A percentile compares a stretch with the other conserved stretches of the same genome.
Evolutionary conservation across 1,140 invertebrate species (phyloP).

Genomic region (Rhyzopertha dominica): DNA sequence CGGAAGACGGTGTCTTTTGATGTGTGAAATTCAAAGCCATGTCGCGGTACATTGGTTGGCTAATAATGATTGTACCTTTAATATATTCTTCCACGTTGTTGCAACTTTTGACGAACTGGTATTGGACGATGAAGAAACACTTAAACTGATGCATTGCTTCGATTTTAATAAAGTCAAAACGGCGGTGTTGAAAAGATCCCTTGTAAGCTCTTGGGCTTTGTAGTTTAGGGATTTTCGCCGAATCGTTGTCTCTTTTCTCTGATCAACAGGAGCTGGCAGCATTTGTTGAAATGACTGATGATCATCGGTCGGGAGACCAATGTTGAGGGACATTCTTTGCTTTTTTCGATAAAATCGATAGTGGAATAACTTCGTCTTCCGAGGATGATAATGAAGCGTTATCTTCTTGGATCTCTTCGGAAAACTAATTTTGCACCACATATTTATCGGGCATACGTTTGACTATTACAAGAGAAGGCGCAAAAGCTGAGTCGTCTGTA

Average conservation of each 20-base stretch:
- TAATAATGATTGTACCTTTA: background rate
- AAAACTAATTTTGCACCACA: background rate
- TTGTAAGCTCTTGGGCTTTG: background rate
- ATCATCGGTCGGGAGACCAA: background rate
- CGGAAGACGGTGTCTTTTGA: too few species aligned
- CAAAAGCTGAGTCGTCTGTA: conserved; percentile 3
- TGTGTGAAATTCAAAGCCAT: too few species aligned
- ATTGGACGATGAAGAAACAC: too few species aligned
- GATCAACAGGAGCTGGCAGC: background rate
- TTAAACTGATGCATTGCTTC: too few species aligned
- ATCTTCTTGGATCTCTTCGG: background rate
- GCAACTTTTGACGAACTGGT: background rate
- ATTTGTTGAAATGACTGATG: background rate
- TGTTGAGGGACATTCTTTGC: background rate
- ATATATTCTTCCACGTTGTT: background rate
- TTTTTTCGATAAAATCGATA: too few species aligned
- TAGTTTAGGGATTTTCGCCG: too few species aligned
- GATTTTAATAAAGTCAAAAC: too few species aligned
- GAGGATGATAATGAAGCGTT: background rate
- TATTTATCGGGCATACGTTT: background rate
- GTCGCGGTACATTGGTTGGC: background rate
- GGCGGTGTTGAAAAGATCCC: background rate
- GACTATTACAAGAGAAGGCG: background rate
- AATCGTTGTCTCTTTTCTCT: background rate
- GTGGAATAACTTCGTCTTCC: background rate